Evolutionary conservation across 2,888 invertebrate genomes (phyloP).

Genomic region (Elmis aenea): DNA sequence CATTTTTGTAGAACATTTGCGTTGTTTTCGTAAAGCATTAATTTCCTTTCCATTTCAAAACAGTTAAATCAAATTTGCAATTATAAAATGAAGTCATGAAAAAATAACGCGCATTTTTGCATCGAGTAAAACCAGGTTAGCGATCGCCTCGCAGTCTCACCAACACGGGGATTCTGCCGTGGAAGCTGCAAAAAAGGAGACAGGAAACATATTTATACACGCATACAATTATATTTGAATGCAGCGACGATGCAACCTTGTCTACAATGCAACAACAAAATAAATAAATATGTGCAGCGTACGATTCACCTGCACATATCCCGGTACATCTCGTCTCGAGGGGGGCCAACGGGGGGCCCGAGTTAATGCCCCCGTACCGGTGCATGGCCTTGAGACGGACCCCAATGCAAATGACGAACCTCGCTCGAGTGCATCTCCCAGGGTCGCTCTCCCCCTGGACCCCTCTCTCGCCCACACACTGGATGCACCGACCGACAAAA

Average conservation of each 20-base stretch:
- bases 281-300: slow-evolving; percentile 12
- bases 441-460: slow-evolving; percentile 14
- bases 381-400: slow-evolving; percentile 34
- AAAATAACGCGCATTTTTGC: too few relatives aligned
- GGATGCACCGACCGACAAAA: slow-evolving; percentile 9
- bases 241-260: slow-evolving; percentile 15
- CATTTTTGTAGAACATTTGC: too few relatives aligned
- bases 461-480: slow-evolving; percentile 7
- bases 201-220: not conserved
- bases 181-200: too few relatives aligned
- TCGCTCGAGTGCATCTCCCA: slow-evolving; percentile 30
- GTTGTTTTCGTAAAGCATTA: too few relatives aligned
- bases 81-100: too few relatives aligned
- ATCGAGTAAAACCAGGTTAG: too few relatives aligned
- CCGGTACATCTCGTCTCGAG: slow-evolving; percentile 15
- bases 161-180: too few relatives aligned
- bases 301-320: slow-evolving; percentile 18
- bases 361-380: slow-evolving; percentile 21
- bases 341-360: slow-evolving; percentile 11
- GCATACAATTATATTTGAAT: not conserved
- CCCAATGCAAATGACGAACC: slow-evolving; percentile 34
- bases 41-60: too few relatives aligned
- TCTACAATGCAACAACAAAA: slow-evolving; percentile 18
- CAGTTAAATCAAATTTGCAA: too few relatives aligned
- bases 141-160: too few relatives aligned